Base-by-base conservation (phyloP, 2,797 vertebrate genomes). In the Gymnothorax reevesii region DNA sequence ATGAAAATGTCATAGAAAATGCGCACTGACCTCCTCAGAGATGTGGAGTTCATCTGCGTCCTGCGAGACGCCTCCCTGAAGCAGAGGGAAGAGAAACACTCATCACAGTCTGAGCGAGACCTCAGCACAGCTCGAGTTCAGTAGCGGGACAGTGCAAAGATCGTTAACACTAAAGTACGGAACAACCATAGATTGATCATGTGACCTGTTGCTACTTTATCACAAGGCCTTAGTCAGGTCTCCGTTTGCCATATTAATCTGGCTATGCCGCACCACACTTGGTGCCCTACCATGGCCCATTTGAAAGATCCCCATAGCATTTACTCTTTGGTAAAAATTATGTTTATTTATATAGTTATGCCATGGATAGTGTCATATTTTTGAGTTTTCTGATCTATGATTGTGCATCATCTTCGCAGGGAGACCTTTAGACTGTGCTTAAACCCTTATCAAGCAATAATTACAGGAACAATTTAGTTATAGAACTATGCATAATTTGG, bases 41-140 rank as follows among this genome's bases (percentile, higher is more conserved):
- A 90, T 89, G 5, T 89, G 89, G 84, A 91, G 86, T 6, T 88
- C 69, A 6, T 57, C 66, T 8, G 69, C 33, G 7, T 87, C 84
- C 3, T 87, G 71, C 0, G 86, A 85, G 6, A 49, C 73, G 55
- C 86, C 73, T 64, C 82, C 87, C 86, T 88, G 83, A 73, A 60
- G 75, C 52, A 83, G 59, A 52, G 79, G 69, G n/a, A 42, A 60
- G 22, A 84, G 7, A 66, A 4, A 42, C 83, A 84, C 52, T 52
- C 27, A 59, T 83, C 17, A 27, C n/a, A 80, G 17, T 9, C 12
- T n/a, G 49, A 79, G 49, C 54, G n/a, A 22, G 49, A 79, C 15
- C 33, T 4, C 73, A 77, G 42, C 73, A 77, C 20, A 69, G 73
- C 20, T 52, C 20, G 33, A 77, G 73, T 42, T 77, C 15, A 77